A percentile compares a stretch with the other conserved stretches of the same genome.
phyloP scores from a whole-genome alignment of 2,113 vertebrate genomes.

The Sinosuthora webbiana region DNA sequence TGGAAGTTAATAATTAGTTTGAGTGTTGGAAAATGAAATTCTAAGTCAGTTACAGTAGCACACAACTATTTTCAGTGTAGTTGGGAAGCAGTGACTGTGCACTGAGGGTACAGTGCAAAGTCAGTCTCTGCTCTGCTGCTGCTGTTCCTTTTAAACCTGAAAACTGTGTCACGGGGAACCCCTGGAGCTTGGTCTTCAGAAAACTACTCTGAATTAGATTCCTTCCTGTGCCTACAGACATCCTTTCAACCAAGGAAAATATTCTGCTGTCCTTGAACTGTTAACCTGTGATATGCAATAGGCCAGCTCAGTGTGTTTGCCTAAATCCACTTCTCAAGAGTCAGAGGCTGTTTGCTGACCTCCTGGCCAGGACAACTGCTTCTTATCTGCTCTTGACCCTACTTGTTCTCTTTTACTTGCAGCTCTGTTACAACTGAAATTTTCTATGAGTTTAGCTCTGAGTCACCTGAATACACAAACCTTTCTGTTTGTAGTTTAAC shows the following conservation, averaged over 20 bases:
- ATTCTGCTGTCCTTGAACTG: not conserved
- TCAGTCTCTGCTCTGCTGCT: not conserved
- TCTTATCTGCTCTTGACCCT: not conserved
- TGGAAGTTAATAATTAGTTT: not conserved
- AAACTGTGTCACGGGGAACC: not conserved
- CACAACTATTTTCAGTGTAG: not conserved
- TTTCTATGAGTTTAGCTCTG: not conserved
- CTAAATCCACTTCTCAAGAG: not conserved
- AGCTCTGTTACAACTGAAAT: not conserved
- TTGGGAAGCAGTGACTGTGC: not conserved
- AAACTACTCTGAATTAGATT: not conserved
- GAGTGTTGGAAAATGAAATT: not conserved
- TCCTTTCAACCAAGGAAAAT: not conserved
- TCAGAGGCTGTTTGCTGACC: not conserved
- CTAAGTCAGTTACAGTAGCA: not conserved
- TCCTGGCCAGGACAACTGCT: not conserved
- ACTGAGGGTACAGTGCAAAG: not conserved
- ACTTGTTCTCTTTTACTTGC: not conserved
- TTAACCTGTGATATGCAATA: not conserved
- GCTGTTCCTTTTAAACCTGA: not conserved
- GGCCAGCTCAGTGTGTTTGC: not conserved
- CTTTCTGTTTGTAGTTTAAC: not conserved
- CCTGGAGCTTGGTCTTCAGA: not conserved
- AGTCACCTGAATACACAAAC: not conserved
- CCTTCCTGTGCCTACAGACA: not conserved